Percentiles rank a stretch among this genome's conserved stretches.
Evolutionary conservation across 1,140 invertebrate species (phyloP).

Genomic region (Calephelis virginiensis): DNA sequence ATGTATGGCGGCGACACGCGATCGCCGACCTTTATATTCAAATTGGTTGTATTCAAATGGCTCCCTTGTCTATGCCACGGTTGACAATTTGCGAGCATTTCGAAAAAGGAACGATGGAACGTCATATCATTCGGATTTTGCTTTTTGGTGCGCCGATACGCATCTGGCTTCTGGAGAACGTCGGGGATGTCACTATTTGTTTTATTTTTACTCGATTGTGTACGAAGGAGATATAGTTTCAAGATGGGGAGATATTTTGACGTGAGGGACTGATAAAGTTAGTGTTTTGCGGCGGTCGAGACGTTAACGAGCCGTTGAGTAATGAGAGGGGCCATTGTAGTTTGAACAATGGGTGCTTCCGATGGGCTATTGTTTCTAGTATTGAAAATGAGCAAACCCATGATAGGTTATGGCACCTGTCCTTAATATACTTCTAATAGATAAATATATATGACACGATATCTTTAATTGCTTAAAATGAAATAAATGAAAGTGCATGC

Average conservation of each 20-base stretch:
- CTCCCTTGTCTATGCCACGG: slow-evolving; percentile 63
- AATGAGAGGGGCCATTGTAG: slow-evolving; percentile 70
- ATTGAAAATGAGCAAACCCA: slow-evolving; percentile 57
- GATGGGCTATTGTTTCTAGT: slow-evolving; percentile 69
- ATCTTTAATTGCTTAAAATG: neutral
- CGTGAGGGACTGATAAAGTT: slow-evolving; percentile 72
- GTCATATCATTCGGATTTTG: slow-evolving; percentile 66
- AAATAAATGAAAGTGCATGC: no score
- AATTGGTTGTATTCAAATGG: slow-evolving; percentile 68
- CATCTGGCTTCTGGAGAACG: slow-evolving; percentile 64
- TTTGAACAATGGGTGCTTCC: slow-evolving; percentile 62
- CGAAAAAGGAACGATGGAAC: slow-evolving; percentile 66
- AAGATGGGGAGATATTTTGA: slow-evolving; percentile 72
- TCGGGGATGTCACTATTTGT: slow-evolving; percentile 29
- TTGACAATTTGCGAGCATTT: slow-evolving; percentile 70
- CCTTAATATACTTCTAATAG: slow-evolving; percentile 19
- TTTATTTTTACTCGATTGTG: slow-evolving; percentile 68
- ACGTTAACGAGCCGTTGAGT: slow-evolving; percentile 74
- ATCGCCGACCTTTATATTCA: slow-evolving; percentile 74
- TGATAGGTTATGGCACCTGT: slow-evolving; percentile 39
- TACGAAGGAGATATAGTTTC: slow-evolving; percentile 58
- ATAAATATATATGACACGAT: neutral
- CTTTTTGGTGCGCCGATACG: slow-evolving; percentile 70
- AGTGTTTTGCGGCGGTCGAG: slow-evolving; percentile 63
- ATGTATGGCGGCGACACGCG: slow-evolving; percentile 69